Base-by-base conservation (phyloP, 2,113 vertebrate genomes). In the Eira barbara region DNA sequence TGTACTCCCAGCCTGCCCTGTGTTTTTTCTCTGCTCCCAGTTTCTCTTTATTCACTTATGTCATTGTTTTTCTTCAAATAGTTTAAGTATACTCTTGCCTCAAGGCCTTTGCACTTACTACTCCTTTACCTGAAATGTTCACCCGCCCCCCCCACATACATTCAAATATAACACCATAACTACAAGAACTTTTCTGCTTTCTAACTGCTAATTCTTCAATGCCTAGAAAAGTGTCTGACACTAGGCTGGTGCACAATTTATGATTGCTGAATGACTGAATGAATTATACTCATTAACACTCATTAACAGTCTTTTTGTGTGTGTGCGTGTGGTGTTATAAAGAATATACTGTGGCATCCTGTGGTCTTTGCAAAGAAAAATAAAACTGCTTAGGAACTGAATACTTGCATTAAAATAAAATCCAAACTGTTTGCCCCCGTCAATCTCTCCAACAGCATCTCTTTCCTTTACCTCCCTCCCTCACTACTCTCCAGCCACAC, bases 31-130 rank as follows among this genome's bases (percentile, higher is more conserved):
- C 18, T 82, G 29, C 31, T 55, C 42, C 47, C 23, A 86, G 0
- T 92, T 95, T 96, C 34, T 78, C 67, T 79, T 90, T n/a, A 55
- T 89, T 83, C 14, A 61, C 12, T 83, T 47, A 34, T 49, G 20
- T 17, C 36, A 73, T 31, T 71, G 0, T 34, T 73, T 95, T 45
- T 9, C 20, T 83, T 87, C 71, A 47, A 13, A 85, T 2, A 6
- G 29, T 31, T n/a, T 73, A 83, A 71, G 0, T 27, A 36, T 73
- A 17, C 4, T 67, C 6, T 76, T 91, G 21, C 3, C 21, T 80
- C 34, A 63, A 23, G 21, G 11, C 45, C 31, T 82, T 92, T 73
- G 36, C 17, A 86, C 7, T 85, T 80, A 80, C 14, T 76, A 11
- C 31, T 73, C 5, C 42, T 61, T 74, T 65, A 29, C 57, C 17